Evolutionary conservation across 2,888 invertebrate genomes (phyloP), one percentile per base, ranked within the genome.

Genomic region (Dolichopus griseipennis): DNA sequence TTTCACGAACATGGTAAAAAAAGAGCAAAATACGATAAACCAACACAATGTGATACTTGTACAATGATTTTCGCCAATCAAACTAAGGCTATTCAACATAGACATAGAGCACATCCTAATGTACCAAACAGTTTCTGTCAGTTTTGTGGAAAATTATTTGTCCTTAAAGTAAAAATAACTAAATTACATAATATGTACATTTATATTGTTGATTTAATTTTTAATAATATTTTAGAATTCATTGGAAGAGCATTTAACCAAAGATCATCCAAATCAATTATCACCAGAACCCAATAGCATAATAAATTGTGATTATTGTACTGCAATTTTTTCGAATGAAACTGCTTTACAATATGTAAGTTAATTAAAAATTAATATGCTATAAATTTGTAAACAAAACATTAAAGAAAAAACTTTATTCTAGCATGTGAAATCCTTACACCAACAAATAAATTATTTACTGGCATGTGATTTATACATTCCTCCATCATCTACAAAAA

Each of bases 91-190:
- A 87, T 89, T 73, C 85, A 87, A 73, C 88, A 89, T 80, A 87
- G 87, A 78, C 88, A 87, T 76, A 85, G 85, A 75, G 83, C 85
- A 71, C 88, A 89, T 81, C 86, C 86, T 1, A 85, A 85, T 75
- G 84, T 84, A 65, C 82, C 84, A 27, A 88, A 88, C 76, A 84
- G 87, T 77, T 88, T 86, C 77, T 89, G 88, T 71, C 84, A 85
- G 34, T 85, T 85, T 81, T 89, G 89, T 76, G 88, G 88, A 12
- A 52, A 52, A 52, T 52, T 52, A 52, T 52, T 52, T 52, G 52
- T 52, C 4, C 37, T 37, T 37, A 37, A 37, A 12, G 37, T 37
- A 37, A 37, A 37, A 37, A 37, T 37, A 37, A 37, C 8, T 37
- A n/a, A n/a, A n/a, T 37, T 37, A 10, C 37, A 7, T 10, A 10